phyloP scores from a whole-genome alignment of 1,140 invertebrate genomes.

The Laupala kohalensis region DNA sequence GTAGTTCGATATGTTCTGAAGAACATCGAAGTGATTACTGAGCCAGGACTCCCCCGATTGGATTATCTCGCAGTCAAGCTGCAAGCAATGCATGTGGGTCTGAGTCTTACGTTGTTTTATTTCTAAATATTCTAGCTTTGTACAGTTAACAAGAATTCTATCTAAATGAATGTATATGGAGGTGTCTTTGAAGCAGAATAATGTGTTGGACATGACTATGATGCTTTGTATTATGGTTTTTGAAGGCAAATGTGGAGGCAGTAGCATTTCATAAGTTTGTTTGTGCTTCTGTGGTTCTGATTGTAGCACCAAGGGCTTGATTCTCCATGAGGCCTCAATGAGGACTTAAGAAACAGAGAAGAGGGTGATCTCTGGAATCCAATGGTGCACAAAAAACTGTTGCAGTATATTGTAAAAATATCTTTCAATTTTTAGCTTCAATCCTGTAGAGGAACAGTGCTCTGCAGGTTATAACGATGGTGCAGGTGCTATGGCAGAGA shows the following conservation, averaged over 20 bases:
- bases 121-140: constrained; percentile 5
- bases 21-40: neutral
- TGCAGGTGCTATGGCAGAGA: neutral
- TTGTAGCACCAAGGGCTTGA: neutral
- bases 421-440: neutral
- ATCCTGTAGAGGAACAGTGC: neutral
- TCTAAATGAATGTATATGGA: constrained; percentile 3
- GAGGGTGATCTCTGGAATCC: neutral
- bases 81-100: neutral
- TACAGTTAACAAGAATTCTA: constrained; percentile 3
- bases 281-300: constrained; percentile 1
- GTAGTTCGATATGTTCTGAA: neutral
- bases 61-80: neutral
- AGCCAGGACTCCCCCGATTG: neutral
- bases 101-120: constrained; percentile 4
- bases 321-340: neutral
- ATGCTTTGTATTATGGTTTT: constrained; percentile 4
- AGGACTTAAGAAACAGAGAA: neutral
- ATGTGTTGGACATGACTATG: neutral
- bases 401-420: neutral
- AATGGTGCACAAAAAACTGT: constrained; percentile 5
- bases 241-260: constrained; percentile 1
- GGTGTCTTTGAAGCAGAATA: neutral
- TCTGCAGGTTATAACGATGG: neutral
- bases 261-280: constrained; percentile 6